Conservation (phyloP, 2,797 vertebrate species). For the Silurus aristotelis region DNA sequence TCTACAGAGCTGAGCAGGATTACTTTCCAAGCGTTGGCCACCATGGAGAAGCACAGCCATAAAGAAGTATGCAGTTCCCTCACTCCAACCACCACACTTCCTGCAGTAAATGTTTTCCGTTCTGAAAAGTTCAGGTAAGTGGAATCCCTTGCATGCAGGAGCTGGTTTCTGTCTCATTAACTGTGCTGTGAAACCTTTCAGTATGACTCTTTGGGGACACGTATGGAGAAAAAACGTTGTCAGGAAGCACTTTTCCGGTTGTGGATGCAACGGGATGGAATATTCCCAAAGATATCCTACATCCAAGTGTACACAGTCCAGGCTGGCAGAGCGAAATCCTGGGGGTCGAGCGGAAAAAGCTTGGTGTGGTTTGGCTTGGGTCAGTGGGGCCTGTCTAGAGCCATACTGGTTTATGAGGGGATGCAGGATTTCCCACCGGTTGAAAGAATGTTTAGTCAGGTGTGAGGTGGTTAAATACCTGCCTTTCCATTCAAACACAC, state of each 20-base stretch:
- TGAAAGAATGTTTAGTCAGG: constrained; percentile 62
- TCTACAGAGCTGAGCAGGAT: neutral
- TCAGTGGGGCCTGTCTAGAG: constrained; percentile 20
- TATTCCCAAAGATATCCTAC: constrained; percentile 37
- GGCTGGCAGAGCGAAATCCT: constrained; percentile 11
- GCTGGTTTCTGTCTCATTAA: constrained; percentile 29
- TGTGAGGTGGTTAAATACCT: constrained; percentile 43
- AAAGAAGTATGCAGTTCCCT: neutral
- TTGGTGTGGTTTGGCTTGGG: constrained; percentile 24
- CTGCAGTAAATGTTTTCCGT: neutral
- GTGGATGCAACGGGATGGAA: constrained; percentile 35
- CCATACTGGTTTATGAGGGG: neutral
- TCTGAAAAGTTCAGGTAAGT: constrained; percentile 26
- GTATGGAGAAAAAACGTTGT: constrained; percentile 33
- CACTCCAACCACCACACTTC: neutral
- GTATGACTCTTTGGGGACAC: constrained; percentile 26
- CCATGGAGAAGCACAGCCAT: neutral
- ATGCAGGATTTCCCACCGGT: constrained; percentile 30
- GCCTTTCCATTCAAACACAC: neutral
- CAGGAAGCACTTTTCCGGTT: constrained; percentile 27
- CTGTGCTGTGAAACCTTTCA: constrained; percentile 12
- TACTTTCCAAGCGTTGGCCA: neutral
- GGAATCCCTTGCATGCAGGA: constrained; percentile 15
- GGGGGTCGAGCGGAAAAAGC: neutral
- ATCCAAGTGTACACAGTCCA: neutral